Conservation (phyloP, 2,888 invertebrate genomes). For the Acanthosepion esculentum region DNA sequence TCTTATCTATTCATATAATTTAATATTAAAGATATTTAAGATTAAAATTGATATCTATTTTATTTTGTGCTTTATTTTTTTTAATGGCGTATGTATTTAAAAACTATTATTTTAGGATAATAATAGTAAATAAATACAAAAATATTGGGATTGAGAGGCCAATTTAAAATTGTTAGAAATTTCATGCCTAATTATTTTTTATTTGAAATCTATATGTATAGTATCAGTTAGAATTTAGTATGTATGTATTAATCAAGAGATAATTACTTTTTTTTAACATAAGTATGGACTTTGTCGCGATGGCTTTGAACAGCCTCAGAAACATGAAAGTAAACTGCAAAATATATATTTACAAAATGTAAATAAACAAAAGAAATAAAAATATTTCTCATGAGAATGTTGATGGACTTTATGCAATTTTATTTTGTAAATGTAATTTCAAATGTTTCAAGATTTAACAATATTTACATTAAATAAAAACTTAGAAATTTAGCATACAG, state of each 20-base stretch:
- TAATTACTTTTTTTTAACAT: background rate
- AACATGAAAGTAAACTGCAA: background rate
- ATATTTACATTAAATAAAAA: too few relatives aligned
- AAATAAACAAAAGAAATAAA: background rate
- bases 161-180: background rate
- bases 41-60: background rate
- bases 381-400: background rate
- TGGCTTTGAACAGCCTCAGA: background rate
- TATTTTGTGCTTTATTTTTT: too few relatives aligned
- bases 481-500: background rate
- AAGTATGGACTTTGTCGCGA: background rate
- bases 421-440: too few relatives aligned
- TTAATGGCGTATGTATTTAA: background rate
- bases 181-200: background rate
- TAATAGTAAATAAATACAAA: background rate
- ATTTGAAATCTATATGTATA: background rate
- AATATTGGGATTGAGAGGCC: background rate
- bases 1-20: background rate
- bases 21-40: background rate
- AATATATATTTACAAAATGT: background rate
- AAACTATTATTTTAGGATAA: background rate
- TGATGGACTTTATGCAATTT: background rate
- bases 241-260: background rate
- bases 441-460: too few relatives aligned
- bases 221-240: background rate